Percentiles rank a stretch among this genome's conserved stretches.
phyloP scores from a whole-genome alignment of 2,888 invertebrate species.

The Athetis lepigone region DNA sequence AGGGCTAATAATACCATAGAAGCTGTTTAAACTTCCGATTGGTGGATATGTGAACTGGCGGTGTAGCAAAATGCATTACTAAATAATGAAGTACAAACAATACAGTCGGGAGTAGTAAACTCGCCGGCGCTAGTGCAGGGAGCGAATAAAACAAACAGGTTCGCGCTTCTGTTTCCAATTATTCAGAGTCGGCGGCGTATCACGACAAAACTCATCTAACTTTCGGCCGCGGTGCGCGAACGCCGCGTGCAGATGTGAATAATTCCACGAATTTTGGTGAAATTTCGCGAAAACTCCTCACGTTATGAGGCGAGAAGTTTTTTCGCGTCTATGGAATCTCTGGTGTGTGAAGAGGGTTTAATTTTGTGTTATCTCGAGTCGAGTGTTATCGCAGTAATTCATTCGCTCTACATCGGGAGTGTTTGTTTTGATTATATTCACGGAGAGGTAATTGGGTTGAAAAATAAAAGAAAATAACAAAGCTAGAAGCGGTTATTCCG shows the following conservation, averaged over 20 bases:
- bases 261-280: slow-evolving; percentile 65
- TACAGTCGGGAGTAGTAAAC: slow-evolving; percentile 38
- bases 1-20: too few species aligned
- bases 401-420: slow-evolving; percentile 42
- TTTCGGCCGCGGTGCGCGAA: slow-evolving; percentile 66
- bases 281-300: slow-evolving; percentile 64
- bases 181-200: slow-evolving; percentile 69
- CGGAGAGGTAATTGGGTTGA: slow-evolving; percentile 20
- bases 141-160: slow-evolving; percentile 65
- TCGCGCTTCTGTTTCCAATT: slow-evolving; percentile 74
- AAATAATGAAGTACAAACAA: slow-evolving; percentile 31
- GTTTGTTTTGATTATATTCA: slow-evolving; percentile 58
- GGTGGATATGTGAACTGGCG: slow-evolving; percentile 1
- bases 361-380: slow-evolving; percentile 60
- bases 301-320: slow-evolving; percentile 63
- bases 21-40: too few species aligned
- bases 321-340: slow-evolving; percentile 57
- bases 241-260: slow-evolving; percentile 71
- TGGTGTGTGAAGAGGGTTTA: slow-evolving; percentile 59
- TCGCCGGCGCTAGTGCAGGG: slow-evolving; percentile 19
- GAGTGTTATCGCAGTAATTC: slow-evolving; percentile 54
- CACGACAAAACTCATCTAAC: slow-evolving; percentile 82
- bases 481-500: slow-evolving; percentile 6
- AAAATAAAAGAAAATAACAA: slow-evolving; percentile 23
- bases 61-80: slow-evolving; percentile 16